These are phyloP conservation scores for Machimus rusticus DNA, from an alignment of 2,888 invertebrate genomes.

Conservation along the genomic window DNA sequence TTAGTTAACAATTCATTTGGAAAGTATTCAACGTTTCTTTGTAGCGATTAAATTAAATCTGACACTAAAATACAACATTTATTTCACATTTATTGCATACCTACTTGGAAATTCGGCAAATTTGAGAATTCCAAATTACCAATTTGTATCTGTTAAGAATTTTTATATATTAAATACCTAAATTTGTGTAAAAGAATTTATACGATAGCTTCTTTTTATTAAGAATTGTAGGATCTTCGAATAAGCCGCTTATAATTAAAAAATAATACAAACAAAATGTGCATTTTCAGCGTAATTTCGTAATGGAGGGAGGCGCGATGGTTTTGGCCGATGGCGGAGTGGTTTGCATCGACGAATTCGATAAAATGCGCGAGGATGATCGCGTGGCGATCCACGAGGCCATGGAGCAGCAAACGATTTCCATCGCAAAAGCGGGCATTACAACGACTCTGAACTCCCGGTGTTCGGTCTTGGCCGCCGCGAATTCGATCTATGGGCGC, in stretches of 20 bases:
- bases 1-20: no score
- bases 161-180: no score
- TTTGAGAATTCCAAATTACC: no score
- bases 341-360: constrained; percentile 99
- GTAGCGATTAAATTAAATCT: no score
- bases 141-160: no score
- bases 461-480: constrained; percentile 98
- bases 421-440: constrained; percentile 99
- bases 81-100: no score
- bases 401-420: constrained; percentile 99
- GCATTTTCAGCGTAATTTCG: constrained; percentile 81
- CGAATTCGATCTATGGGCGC: constrained; percentile 96
- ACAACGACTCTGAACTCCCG: constrained; percentile 98
- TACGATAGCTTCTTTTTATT: no score
- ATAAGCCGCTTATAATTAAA: not conserved
- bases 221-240: no score
- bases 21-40: no score
- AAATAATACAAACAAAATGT: not conserved
- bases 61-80: no score
- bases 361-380: constrained; percentile 99
- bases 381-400: constrained; percentile 99
- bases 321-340: constrained; percentile 99
- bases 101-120: no score
- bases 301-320: constrained; percentile 99
- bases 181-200: no score